phyloP scores from a whole-genome alignment of 2,888 invertebrate genomes.

The Dichetophora obliterata region DNA sequence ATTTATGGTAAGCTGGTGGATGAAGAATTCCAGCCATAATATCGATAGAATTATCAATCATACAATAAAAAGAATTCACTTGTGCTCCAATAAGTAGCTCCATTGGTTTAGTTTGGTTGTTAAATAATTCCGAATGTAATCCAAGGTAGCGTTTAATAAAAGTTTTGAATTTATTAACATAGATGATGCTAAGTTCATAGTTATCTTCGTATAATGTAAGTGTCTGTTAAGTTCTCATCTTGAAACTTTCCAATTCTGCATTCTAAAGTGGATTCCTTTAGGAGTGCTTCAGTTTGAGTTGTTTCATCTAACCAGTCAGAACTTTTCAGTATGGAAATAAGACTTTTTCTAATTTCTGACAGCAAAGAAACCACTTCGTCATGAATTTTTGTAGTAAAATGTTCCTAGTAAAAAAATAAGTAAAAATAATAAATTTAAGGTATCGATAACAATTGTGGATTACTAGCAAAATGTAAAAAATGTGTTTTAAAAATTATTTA shows the following conservation, averaged over 20 bases:
- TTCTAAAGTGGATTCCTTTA: constrained; percentile 56
- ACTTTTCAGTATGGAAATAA: constrained; percentile 52
- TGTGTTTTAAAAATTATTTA: too few relatives aligned
- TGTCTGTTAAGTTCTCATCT: constrained; percentile 50
- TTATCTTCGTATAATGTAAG: constrained; percentile 52
- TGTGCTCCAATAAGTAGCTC: constrained; percentile 58
- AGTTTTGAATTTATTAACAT: constrained; percentile 53
- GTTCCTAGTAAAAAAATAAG: constrained; percentile 49
- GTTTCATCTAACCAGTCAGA: constrained; percentile 63
- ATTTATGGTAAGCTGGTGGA: constrained; percentile 60
- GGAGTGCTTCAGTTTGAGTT: constrained; percentile 59
- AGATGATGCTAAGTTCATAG: constrained; percentile 55
- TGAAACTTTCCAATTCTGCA: constrained; percentile 55
- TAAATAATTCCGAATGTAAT: too few relatives aligned
- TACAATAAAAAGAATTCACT: constrained; percentile 64
- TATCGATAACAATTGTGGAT: too few relatives aligned
- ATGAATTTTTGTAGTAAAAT: constrained; percentile 54
- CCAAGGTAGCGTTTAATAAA: too few relatives aligned
- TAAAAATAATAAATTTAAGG: too few relatives aligned
- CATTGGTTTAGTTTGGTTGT: constrained; percentile 55
- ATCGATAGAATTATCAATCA: constrained; percentile 63
- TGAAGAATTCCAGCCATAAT: constrained; percentile 63
- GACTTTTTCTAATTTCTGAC: constrained; percentile 57
- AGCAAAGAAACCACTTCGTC: constrained; percentile 56
- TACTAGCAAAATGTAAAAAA: too few relatives aligned